phyloP scores from a whole-genome alignment of 92 coral and sea anemone genomes.

The Isaurus tuberculatus region DNA sequence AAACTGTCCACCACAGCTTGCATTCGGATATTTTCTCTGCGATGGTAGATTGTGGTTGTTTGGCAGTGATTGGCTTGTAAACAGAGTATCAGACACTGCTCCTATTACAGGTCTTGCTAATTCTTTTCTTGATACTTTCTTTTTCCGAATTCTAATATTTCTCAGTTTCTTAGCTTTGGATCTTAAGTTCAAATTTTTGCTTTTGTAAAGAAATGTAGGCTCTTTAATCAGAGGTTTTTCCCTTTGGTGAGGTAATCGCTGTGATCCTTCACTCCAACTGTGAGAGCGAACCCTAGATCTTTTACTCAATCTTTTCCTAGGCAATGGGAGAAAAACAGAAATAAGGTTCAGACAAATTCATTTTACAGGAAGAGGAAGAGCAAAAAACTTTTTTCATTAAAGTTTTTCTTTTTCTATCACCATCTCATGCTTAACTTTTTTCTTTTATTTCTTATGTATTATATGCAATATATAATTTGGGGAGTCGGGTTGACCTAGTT shows the following conservation, averaged over 20 bases:
- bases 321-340: background rate
- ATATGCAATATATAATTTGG: too few species aligned
- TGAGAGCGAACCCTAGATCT: slow-evolving; percentile 45
- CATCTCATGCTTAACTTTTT: too few species aligned
- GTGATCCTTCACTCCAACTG: slow-evolving; percentile 43
- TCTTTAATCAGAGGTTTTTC: slow-evolving; percentile 71
- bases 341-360: background rate
- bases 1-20: slow-evolving; percentile 90
- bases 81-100: slow-evolving; percentile 14
- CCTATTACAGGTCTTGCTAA: slow-evolving; percentile 21
- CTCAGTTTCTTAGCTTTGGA: slow-evolving; percentile 16
- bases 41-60: slow-evolving; percentile 17
- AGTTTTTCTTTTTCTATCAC: too few species aligned
- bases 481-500: too few species aligned
- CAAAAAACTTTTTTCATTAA: too few species aligned
- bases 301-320: slow-evolving; percentile 66
- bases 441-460: too few species aligned
- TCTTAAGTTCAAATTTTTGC: slow-evolving; percentile 28
- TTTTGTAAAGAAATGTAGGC: slow-evolving; percentile 85
- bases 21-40: slow-evolving; percentile 28
- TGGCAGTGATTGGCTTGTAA: slow-evolving; percentile 18
- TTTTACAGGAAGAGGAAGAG: background rate
- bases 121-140: slow-evolving; percentile 7
- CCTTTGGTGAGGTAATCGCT: slow-evolving; percentile 42
- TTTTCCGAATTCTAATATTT: slow-evolving; percentile 11